Percentiles rank a stretch among this genome's conserved stretches.
These are phyloP conservation scores for Drosophila bifasciata DNA, from an alignment of 1,140 invertebrate genomes.

Conservation along the genomic window DNA sequence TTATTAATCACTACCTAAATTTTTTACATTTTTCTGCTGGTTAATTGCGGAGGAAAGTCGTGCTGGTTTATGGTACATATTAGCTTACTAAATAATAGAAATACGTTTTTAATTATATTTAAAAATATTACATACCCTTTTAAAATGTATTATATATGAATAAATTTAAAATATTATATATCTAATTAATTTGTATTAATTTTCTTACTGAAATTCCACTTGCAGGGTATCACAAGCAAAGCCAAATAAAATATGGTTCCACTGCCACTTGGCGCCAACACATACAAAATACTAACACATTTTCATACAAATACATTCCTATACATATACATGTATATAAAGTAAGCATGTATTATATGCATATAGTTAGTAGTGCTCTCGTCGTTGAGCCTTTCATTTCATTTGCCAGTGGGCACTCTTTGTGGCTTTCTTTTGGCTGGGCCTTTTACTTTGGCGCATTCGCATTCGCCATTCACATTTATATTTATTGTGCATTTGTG, in stretches of 20 bases:
- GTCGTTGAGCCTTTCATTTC: constrained; percentile 48
- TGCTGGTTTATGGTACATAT: too few species aligned
- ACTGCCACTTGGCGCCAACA: constrained; percentile 38
- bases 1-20: too few species aligned
- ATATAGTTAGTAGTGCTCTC: constrained; percentile 9
- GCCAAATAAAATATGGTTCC: constrained; percentile 24
- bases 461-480: constrained; percentile 42
- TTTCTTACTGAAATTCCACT: too few species aligned
- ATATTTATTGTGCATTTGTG: constrained; percentile 69
- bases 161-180: too few species aligned
- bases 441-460: constrained; percentile 51
- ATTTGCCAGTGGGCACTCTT: constrained; percentile 17
- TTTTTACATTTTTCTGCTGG: too few species aligned
- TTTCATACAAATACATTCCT: constrained; percentile 25
- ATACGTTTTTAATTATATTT: too few species aligned
- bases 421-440: constrained; percentile 21
- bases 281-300: constrained; percentile 63
- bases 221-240: neutral
- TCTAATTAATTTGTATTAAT: too few species aligned
- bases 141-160: too few species aligned
- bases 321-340: constrained; percentile 24
- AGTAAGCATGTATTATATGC: constrained; percentile 1
- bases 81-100: too few species aligned
- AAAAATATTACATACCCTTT: too few species aligned
- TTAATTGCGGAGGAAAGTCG: too few species aligned